Conservation (phyloP, 2,797 vertebrate species). For the Scyliorhinus canicula region DNA sequence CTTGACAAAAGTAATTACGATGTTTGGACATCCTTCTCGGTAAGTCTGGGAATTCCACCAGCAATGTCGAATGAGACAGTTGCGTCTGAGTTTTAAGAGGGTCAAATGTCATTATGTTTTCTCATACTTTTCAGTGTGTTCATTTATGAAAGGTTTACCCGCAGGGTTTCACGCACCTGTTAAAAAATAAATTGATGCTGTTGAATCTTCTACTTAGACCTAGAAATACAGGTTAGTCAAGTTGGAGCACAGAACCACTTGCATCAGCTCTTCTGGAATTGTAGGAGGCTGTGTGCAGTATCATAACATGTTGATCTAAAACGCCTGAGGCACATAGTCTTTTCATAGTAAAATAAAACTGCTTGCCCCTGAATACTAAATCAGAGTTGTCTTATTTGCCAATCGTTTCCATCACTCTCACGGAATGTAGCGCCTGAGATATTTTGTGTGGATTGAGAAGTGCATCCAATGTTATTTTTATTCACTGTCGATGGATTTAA, state of each 20-base stretch:
- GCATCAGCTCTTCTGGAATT: background rate
- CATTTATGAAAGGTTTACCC: background rate
- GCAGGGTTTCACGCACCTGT: slow-evolving; percentile 14
- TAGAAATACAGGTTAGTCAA: slow-evolving; percentile 24
- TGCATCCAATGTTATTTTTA: background rate
- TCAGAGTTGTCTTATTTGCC: background rate
- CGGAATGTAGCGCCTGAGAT: background rate
- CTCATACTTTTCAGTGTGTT: background rate
- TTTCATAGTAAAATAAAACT: background rate
- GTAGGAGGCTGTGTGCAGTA: background rate
- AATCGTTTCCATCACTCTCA: background rate
- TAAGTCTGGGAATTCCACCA: background rate
- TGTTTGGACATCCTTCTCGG: background rate
- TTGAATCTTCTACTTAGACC: background rate
- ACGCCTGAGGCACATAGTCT: background rate
- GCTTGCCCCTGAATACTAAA: background rate
- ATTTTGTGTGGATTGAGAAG: background rate
- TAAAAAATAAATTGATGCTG: background rate
- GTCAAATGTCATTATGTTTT: slow-evolving; percentile 22
- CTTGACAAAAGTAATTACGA: background rate
- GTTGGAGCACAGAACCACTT: background rate
- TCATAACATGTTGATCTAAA: slow-evolving; percentile 2
- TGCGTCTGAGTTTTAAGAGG: background rate
- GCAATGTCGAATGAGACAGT: background rate
- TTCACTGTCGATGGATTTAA: background rate